Evolutionary conservation across 2,888 invertebrate genomes (phyloP).

Genomic region (Spatulosminthurus flaviceps): DNA sequence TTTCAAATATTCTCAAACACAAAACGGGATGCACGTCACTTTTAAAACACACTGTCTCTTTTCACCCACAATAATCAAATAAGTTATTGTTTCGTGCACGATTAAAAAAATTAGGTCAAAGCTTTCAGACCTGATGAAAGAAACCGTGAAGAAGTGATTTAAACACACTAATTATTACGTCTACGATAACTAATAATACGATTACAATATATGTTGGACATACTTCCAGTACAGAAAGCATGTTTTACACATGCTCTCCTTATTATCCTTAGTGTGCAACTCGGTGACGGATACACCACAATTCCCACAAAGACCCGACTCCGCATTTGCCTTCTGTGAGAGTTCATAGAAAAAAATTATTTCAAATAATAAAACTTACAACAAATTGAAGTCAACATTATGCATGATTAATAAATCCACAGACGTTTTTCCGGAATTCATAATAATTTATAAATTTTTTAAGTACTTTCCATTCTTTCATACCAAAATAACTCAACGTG

Average conservation of each 20-base stretch:
- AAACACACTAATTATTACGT: too few relatives aligned
- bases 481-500: slow-evolving; percentile 12
- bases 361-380: neutral
- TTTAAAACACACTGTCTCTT: slow-evolving; percentile 16
- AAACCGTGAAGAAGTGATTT: too few relatives aligned
- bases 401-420: neutral
- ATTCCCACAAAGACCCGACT: slow-evolving; percentile 70
- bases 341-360: slow-evolving; percentile 12
- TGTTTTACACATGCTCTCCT: slow-evolving; percentile 75
- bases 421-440: neutral
- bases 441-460: neutral
- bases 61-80: neutral
- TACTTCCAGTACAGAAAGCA: slow-evolving; percentile 89
- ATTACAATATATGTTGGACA: slow-evolving; percentile 65
- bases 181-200: neutral
- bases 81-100: neutral
- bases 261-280: slow-evolving; percentile 77
- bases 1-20: neutral
- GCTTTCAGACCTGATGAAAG: too few relatives aligned
- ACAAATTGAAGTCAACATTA: neutral
- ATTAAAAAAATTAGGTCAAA: neutral
- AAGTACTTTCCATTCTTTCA: neutral
- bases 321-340: slow-evolving; percentile 64
- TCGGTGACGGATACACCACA: slow-evolving; percentile 81
- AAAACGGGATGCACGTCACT: slow-evolving; percentile 18